Percentiles rank a stretch among this genome's conserved stretches.
Conservation (phyloP, 2,888 invertebrate genomes). For the Himalopsyche tibetana region DNA sequence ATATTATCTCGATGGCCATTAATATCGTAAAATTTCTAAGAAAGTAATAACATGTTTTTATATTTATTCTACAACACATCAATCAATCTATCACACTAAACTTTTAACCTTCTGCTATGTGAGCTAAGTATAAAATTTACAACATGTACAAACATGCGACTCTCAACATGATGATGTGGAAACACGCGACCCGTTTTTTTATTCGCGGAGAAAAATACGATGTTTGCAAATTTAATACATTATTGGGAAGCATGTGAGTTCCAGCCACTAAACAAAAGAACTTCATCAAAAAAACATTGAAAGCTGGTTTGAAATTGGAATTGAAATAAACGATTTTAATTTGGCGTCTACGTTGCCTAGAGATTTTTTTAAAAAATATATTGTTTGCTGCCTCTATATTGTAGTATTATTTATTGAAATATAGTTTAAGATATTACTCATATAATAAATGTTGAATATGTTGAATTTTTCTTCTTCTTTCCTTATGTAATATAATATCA, state of each 20-base stretch:
- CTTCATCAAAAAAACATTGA: neutral
- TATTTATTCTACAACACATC: neutral
- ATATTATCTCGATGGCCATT: neutral
- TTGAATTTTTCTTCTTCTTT: too few species aligned
- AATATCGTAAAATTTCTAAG: neutral
- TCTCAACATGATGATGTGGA: neutral
- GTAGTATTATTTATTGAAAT: too few species aligned
- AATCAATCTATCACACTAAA: slow-evolving; percentile 24
- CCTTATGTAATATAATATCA: too few species aligned
- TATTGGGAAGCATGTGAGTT: neutral
- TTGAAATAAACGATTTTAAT: too few species aligned
- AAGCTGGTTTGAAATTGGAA: neutral
- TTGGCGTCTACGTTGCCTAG: too few species aligned
- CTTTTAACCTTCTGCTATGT: slow-evolving; percentile 1
- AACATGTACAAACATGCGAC: slow-evolving; percentile 15
- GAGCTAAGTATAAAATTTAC: slow-evolving; percentile 5
- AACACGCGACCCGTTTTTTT: slow-evolving; percentile 15
- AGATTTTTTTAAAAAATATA: too few species aligned
- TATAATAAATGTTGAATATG: too few species aligned
- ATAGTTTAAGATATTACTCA: too few species aligned
- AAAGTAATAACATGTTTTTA: neutral
- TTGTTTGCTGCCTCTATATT: too few species aligned
- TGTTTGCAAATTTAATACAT: slow-evolving; percentile 6
- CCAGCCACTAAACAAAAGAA: neutral
- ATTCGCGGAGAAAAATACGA: slow-evolving; percentile 7